Evolutionary conservation across 2,113 vertebrate genomes (phyloP).

Genomic region (Coptodon rendalli): DNA sequence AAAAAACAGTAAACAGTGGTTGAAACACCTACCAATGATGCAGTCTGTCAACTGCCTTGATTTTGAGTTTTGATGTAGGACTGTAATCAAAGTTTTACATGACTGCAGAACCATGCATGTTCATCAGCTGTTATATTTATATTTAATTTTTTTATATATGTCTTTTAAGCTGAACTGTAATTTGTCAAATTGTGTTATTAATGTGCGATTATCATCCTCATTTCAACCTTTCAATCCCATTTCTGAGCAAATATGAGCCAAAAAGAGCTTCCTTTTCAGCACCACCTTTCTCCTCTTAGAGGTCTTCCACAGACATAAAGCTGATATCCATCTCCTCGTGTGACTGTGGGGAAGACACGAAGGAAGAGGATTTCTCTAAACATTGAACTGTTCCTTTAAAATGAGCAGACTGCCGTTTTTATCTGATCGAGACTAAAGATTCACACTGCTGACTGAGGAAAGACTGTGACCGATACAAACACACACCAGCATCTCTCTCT

Average conservation of each 20-base stretch:
- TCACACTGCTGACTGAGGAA: slow-evolving; percentile 11
- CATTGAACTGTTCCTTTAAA: slow-evolving; percentile 8
- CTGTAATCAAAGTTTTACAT: background rate
- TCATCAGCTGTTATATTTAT: background rate
- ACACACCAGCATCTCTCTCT: background rate
- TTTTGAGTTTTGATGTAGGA: background rate
- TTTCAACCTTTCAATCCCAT: background rate
- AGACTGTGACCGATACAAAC: background rate
- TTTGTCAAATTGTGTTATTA: background rate
- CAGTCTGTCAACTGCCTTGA: background rate
- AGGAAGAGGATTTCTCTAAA: background rate
- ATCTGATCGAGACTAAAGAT: slow-evolving; percentile 45
- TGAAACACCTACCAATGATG: background rate
- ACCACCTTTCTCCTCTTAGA: background rate
- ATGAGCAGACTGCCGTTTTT: slow-evolving; percentile 3
- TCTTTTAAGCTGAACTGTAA: background rate
- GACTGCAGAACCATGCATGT: background rate
- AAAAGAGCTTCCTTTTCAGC: background rate
- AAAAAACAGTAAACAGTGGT: background rate
- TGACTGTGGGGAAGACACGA: background rate
- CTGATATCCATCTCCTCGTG: background rate
- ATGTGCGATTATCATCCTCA: background rate
- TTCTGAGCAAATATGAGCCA: background rate
- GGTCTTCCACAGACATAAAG: background rate
- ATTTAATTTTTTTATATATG: background rate